Base-by-base conservation (phyloP, 2,113 vertebrate species). In the Neomonachus schauinslandi region DNA sequence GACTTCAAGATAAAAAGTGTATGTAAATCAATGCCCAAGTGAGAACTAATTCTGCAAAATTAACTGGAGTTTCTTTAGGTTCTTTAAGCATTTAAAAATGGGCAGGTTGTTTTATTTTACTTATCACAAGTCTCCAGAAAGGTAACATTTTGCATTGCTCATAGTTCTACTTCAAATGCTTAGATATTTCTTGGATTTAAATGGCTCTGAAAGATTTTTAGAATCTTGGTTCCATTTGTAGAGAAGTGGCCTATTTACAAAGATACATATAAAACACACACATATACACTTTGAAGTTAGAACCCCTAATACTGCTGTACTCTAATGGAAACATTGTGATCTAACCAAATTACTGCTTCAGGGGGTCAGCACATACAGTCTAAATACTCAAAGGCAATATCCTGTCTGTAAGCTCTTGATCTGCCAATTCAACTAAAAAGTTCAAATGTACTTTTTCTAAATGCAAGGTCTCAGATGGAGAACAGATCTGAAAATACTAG, bases 401-500 rank as follows among this genome's bases (percentile, higher is more conserved):
- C 65, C 89, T 22, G 79, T 89, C 84, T 90, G 81, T 85, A 69
- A 63, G 53, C 87, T 94, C 96, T 95, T 97, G 92, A 89, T 51
- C 85, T 96, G 96, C 94, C 95, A 95, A 94, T 7, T 16, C 5
- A 46, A 97, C 90, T 98, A 95, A 39, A 97, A 97, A 96, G 57
- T 96, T 98, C 92, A 81, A 96, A 46, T 5, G 55, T 77, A 93
- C 63, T 97, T 22, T 93, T 96, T 96, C 90, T 93, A 91, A 95
- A 97, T 4, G 80, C 24, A 84, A 53, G 94, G 0, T 85, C 95
- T 92, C 95, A 86, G 94, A 97, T 97, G 82, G 59, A 92, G 95
- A 94, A 67, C 42, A 1, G 87, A 98, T 96, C 84, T 98, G 95
- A 98, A 97, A 63, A 97, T 77, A 77, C 98, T 91, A 28, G 0